phyloP scores from a whole-genome alignment of 2,888 invertebrate genomes.

The Leptinotarsa rubiginosa region DNA sequence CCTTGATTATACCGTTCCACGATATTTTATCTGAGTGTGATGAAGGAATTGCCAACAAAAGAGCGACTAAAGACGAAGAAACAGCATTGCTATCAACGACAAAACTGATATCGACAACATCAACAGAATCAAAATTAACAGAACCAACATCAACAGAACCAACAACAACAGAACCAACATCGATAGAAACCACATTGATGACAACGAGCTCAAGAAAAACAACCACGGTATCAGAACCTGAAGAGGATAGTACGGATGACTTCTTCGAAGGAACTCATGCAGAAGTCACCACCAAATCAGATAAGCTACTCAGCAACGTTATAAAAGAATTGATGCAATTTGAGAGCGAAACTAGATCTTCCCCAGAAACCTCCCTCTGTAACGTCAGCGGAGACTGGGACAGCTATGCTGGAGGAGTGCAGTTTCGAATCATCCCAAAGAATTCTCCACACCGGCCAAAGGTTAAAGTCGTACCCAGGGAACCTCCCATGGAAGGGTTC shows the following conservation, averaged over 20 bases:
- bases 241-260: constrained; percentile 4
- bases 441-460: constrained; percentile 18
- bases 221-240: neutral
- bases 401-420: constrained; percentile 43
- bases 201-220: constrained; percentile 42
- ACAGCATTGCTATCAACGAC: too few species aligned
- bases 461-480: constrained; percentile 35
- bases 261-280: neutral
- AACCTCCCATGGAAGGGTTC: constrained; percentile 55
- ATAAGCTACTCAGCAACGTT: constrained; percentile 36
- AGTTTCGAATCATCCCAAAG: constrained; percentile 31
- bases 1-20: constrained; percentile 50
- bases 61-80: neutral
- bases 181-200: neutral
- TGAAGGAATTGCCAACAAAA: neutral
- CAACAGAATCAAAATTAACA: too few species aligned
- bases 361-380: constrained; percentile 31
- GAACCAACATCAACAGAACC: too few species aligned
- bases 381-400: constrained; percentile 44
- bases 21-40: neutral
- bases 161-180: too few species aligned
- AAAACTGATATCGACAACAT: too few species aligned
- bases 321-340: constrained; percentile 40
- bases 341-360: constrained; percentile 36
- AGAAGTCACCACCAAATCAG: constrained; percentile 20